phyloP scores from a whole-genome alignment of 2,113 vertebrate genomes.

The Vombatus ursinus region DNA sequence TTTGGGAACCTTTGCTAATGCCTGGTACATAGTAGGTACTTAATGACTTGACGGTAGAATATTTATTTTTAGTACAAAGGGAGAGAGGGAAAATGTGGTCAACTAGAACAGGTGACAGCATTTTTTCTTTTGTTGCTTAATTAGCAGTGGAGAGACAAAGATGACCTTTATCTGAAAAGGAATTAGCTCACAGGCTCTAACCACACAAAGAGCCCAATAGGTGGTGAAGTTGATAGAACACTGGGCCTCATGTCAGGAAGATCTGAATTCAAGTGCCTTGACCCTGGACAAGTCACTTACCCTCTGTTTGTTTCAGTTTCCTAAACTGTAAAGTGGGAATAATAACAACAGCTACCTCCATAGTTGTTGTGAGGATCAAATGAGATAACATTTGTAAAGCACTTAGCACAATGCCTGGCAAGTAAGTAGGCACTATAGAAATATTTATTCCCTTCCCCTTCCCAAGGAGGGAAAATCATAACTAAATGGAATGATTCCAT shows the following conservation, averaged over 20 bases:
- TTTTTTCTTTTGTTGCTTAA: neutral
- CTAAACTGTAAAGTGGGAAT: neutral
- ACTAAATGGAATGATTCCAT: conserved; percentile 26
- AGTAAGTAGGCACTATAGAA: neutral
- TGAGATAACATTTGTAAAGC: neutral
- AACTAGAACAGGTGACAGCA: neutral
- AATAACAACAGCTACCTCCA: neutral
- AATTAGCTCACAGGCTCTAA: neutral
- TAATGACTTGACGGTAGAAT: neutral
- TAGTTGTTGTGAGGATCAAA: neutral
- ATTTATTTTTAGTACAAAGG: neutral
- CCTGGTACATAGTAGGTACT: neutral
- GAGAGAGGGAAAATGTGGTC: conserved; percentile 1
- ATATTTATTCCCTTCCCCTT: neutral
- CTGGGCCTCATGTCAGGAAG: neutral
- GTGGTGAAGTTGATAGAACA: neutral
- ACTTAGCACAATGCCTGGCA: neutral
- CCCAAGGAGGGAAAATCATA: neutral
- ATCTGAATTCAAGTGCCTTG: neutral
- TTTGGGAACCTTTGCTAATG: too few relatives aligned
- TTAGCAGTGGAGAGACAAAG: neutral
- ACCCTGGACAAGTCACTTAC: neutral
- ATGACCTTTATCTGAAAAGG: conserved; percentile 31
- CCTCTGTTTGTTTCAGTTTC: neutral
- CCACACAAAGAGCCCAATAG: neutral